Percentiles rank a stretch among this genome's conserved stretches.
Conservation (phyloP, 2,797 vertebrate species). For the Neopelma chrysocephalum region DNA sequence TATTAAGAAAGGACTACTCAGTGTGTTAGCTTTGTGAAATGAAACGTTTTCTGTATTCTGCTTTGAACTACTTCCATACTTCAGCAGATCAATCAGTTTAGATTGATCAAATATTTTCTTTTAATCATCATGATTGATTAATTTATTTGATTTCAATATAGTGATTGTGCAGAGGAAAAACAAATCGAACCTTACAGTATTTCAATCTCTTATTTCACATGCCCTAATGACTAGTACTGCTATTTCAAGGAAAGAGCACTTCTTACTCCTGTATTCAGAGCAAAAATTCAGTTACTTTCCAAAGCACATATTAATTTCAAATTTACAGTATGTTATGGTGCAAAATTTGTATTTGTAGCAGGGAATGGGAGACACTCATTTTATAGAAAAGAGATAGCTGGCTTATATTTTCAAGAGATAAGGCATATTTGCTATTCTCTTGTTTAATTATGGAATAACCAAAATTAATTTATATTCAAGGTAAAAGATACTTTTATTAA, state of each 20-base stretch:
- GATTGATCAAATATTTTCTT: not conserved
- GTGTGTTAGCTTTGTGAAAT: not conserved
- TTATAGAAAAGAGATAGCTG: not conserved
- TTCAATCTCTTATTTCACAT: not conserved
- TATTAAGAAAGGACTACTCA: not conserved
- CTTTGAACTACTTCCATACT: not conserved
- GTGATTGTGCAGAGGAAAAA: not conserved
- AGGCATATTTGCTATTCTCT: not conserved
- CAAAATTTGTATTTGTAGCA: accelerated
- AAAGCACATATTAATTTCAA: not conserved
- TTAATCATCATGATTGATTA: not conserved
- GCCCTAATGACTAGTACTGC: not conserved
- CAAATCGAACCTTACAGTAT: not conserved
- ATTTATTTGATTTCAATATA: not conserved
- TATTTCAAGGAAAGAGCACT: not conserved
- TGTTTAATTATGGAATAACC: not conserved
- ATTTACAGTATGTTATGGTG: not conserved
- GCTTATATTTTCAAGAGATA: not conserved
- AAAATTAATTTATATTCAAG: not conserved
- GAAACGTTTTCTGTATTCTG: not conserved
- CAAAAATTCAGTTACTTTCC: not conserved
- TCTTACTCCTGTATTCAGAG: not conserved
- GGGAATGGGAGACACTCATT: not conserved
- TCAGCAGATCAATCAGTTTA: not conserved
- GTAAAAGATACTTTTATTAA: not conserved